Conservation (phyloP, 2,797 vertebrate genomes). For the Cephalopachus bancanus region DNA sequence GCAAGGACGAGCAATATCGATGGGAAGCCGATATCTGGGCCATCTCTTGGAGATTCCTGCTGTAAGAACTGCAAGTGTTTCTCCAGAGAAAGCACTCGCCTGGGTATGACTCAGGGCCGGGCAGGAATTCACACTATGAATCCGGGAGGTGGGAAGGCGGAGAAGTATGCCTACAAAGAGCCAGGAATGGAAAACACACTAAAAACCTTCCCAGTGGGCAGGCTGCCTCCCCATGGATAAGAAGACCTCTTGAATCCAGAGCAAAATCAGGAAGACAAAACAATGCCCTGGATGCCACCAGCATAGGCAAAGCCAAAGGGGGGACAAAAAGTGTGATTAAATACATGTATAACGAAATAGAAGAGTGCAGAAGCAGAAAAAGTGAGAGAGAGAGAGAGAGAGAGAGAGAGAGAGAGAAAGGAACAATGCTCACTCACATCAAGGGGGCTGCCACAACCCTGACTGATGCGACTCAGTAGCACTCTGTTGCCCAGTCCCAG, state of each 20-base stretch:
- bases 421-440: conserved; percentile 33
- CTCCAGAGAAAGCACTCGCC: conserved; percentile 86
- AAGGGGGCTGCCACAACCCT: not conserved
- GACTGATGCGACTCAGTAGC: not conserved
- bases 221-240: conserved; percentile 75
- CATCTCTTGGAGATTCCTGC: conserved; percentile 85
- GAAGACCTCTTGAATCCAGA: conserved; percentile 51
- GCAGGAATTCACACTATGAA: conserved; percentile 86
- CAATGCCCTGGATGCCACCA: conserved; percentile 46
- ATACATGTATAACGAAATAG: not conserved
- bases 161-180: conserved; percentile 85
- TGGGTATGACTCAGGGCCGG: conserved; percentile 86
- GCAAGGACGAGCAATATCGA: conserved; percentile 74
- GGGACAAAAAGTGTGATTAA: not conserved
- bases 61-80: conserved; percentile 84
- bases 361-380: conserved; percentile 19
- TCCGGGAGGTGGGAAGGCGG: conserved; percentile 84
- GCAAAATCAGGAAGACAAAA: conserved; percentile 41
- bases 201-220: conserved; percentile 69
- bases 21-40: conserved; percentile 81
- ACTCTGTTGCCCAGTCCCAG: not conserved
- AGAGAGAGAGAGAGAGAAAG: not conserved
- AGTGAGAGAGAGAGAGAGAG: not conserved
- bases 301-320: conserved; percentile 58
- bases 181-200: conserved; percentile 81